Conservation (phyloP, 2,797 vertebrate genomes). For the Ataeniobius toweri region DNA sequence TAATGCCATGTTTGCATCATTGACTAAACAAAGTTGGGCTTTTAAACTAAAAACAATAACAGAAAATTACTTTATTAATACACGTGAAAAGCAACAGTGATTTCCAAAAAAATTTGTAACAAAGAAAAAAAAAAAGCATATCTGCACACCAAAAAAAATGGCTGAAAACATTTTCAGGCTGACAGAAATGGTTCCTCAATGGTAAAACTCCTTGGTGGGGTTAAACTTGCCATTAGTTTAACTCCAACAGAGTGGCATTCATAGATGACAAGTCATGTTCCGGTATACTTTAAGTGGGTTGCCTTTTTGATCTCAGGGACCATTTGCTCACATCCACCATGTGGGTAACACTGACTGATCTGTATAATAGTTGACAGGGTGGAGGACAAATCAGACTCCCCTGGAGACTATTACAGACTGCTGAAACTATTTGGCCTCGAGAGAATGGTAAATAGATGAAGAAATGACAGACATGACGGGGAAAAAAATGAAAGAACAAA, state of each 20-base stretch:
- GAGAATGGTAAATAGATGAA: constrained; percentile 39
- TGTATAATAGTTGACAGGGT: constrained; percentile 48
- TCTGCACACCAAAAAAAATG: neutral
- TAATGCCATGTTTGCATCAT: neutral
- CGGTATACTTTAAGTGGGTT: constrained; percentile 8
- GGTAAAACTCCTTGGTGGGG: neutral
- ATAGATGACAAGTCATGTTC: constrained; percentile 9
- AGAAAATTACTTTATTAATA: neutral
- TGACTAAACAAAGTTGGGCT: neutral
- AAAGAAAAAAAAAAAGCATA: neutral
- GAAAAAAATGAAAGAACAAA: constrained; percentile 34
- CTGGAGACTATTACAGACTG: constrained; percentile 68
- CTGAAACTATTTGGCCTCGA: constrained; percentile 58
- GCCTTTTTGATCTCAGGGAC: constrained; percentile 26
- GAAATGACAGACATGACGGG: constrained; percentile 41
- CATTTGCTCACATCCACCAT: constrained; percentile 43
- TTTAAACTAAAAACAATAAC: neutral
- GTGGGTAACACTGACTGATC: constrained; percentile 48
- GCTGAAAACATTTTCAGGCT: neutral
- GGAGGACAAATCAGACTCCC: constrained; percentile 58
- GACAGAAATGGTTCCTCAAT: neutral
- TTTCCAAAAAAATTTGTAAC: neutral
- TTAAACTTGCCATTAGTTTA: too few relatives aligned
- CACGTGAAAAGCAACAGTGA: neutral
- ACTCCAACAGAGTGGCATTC: too few relatives aligned